These are phyloP conservation scores for Lepidonotus clava DNA, from an alignment of 2,888 invertebrate species.

Conservation along the genomic window DNA sequence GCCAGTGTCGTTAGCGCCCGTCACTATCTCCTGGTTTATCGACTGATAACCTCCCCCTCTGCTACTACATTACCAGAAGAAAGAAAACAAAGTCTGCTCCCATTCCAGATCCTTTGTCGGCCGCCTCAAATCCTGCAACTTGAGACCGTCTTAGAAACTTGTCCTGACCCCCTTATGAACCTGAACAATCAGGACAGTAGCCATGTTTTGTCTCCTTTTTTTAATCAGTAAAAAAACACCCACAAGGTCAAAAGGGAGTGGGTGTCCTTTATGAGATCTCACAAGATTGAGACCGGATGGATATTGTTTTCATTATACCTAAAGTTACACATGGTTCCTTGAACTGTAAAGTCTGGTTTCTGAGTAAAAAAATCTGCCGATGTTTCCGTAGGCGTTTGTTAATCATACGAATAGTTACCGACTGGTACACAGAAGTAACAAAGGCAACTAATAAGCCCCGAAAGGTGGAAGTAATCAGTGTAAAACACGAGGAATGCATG, in stretches of 20 bases:
- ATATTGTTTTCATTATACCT: no score
- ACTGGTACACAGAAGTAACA: not conserved
- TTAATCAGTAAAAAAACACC: no score
- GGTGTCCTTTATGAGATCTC: no score
- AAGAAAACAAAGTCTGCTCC: no score
- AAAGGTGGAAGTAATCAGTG: not conserved
- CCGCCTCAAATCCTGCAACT: not conserved
- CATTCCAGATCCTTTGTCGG: not conserved
- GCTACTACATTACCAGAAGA: no score
- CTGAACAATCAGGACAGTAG: not conserved
- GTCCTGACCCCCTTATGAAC: not conserved
- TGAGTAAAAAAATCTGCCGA: no score
- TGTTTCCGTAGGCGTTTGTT: no score
- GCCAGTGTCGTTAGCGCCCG: not conserved
- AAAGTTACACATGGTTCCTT: no score
- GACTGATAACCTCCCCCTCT: not conserved
- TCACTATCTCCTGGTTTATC: not conserved
- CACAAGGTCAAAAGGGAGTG: no score
- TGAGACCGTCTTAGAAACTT: constrained; percentile 8
- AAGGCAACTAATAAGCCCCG: not conserved
- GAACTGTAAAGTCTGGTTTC: no score
- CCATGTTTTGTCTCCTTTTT: not conserved
- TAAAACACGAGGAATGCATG: not conserved
- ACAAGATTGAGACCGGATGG: no score
- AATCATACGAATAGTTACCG: not conserved